Percentiles rank a stretch among this genome's conserved stretches.
Conservation (phyloP, 2,797 vertebrate species). For the Coreius guichenoti region DNA sequence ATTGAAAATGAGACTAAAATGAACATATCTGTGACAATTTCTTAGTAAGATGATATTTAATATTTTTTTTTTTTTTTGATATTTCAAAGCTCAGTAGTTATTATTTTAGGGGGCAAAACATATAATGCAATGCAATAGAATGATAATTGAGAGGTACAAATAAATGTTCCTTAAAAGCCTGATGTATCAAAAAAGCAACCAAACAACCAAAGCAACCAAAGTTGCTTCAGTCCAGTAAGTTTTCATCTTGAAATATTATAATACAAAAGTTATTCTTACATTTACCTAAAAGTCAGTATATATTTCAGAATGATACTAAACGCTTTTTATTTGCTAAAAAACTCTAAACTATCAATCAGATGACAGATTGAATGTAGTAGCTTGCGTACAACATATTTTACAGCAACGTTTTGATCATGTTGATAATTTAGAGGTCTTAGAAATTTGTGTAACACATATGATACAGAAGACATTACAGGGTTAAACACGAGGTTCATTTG, state of each 20-base stretch:
- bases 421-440: not conserved
- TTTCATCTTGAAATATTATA: not conserved
- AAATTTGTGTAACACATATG: not conserved
- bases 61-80: no score
- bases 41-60: not conserved
- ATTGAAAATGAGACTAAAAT: no score
- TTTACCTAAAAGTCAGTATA: not conserved
- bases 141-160: not conserved
- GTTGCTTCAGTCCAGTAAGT: not conserved
- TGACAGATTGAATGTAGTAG: not conserved
- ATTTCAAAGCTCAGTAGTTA: not conserved
- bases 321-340: conserved; percentile 4
- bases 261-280: not conserved
- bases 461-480: not conserved
- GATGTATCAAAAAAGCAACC: no score
- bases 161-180: not conserved
- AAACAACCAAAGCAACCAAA: no score
- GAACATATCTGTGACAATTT: not conserved
- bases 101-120: not conserved
- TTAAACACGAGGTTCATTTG: not conserved
- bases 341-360: not conserved
- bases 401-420: not conserved
- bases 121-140: not conserved
- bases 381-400: not conserved
- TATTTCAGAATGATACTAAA: not conserved